Evolutionary conservation across 2,888 invertebrate genomes (phyloP), one percentile per base, ranked within the genome.

Genomic region (Drosophila subsilvestris): DNA sequence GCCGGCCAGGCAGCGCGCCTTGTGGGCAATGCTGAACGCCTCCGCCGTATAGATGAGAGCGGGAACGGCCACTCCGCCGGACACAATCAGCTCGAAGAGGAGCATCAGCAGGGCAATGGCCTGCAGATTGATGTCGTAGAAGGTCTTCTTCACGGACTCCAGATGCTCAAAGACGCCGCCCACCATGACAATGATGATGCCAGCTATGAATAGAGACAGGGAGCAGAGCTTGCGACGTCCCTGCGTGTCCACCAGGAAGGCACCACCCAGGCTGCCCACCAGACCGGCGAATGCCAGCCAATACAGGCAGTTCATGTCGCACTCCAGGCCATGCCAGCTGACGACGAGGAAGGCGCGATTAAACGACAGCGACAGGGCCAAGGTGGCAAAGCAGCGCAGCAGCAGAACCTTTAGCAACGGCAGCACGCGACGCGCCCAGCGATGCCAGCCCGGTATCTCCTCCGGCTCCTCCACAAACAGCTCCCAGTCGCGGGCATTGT

Each of bases 1-100:
- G 4, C 66, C 67, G 14, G 90, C 83, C 51, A 91, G 70, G 29
- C 90, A 91, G 3, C 59, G 63, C 0, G 90, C 76, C 67, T 91
- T 91, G 54, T 88, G 80, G 1, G 84, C 72, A 27, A 86, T 61
- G 1, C 88, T 86, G 27, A 91, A 91, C 1, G 92, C 92, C 57
- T 91, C 91, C 3, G 89, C 80, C 3, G 91, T 78, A 45, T 91
- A 91, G 22, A 91, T 80, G 9, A 86, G 74, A 0, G 91, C 86
- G 8, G 86, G 84, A 12, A 90, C 80, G 0, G 90, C 89, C 54
- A 91, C 84, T 17, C 91, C 91, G 3, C 72, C 76, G 1, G 90
- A 79, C 14, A 87, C 86, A n/a, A 90, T 72, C 0, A 86, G 67
- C 74, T 90, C 90, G 60, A 90, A 91, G 29, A 88, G 60, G 1